Percentiles rank a stretch among this genome's conserved stretches.
Conservation (phyloP, 64 coral and sea anemone species). For the Stylophora pistillata region DNA sequence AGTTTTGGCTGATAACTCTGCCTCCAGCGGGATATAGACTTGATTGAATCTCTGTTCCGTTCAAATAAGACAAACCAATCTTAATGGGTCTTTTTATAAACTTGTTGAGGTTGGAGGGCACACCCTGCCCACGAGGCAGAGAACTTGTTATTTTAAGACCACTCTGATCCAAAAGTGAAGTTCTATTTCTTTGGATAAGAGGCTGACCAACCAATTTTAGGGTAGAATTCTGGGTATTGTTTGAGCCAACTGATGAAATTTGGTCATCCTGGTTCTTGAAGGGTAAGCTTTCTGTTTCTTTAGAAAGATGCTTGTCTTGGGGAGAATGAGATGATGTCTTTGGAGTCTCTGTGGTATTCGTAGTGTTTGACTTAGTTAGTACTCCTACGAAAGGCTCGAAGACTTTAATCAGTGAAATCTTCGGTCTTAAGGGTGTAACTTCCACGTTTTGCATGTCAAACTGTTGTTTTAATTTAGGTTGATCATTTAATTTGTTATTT, state of each 20-base stretch:
- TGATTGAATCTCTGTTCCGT: background rate
- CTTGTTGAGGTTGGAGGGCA: background rate
- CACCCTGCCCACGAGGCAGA: background rate
- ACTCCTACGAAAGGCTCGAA: background rate
- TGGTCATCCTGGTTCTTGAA: background rate
- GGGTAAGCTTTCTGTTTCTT: background rate
- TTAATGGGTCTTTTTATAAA: conserved; percentile 13
- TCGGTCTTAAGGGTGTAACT: background rate
- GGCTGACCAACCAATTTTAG: background rate
- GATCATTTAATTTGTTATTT: background rate
- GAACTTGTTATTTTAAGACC: background rate
- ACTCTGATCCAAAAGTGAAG: background rate
- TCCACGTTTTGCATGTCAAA: background rate
- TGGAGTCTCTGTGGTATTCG: background rate
- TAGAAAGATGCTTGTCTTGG: background rate
- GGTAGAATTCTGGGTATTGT: background rate
- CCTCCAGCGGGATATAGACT: background rate
- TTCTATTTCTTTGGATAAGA: background rate
- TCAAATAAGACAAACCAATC: too few relatives aligned
- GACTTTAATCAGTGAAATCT: background rate
- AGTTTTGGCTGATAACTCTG: background rate
- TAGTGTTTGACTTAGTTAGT: background rate
- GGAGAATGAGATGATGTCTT: background rate
- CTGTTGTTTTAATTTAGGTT: background rate
- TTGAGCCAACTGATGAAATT: background rate